Conservation (phyloP, 2,113 vertebrate genomes). For the Osmerus mordax region DNA sequence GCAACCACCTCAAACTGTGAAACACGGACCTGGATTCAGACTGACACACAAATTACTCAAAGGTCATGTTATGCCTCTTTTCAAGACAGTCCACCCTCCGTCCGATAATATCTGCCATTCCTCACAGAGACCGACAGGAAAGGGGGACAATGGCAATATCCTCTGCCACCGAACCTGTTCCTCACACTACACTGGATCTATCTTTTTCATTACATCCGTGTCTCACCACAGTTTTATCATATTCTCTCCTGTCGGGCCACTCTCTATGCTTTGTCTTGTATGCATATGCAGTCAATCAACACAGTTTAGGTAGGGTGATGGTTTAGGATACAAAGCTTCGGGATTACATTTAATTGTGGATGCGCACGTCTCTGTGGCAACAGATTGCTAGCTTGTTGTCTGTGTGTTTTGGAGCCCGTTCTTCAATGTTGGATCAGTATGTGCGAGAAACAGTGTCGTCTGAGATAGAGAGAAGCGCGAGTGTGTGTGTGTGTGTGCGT, state of each 20-base stretch:
- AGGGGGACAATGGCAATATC: constrained; percentile 26
- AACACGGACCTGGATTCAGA: constrained; percentile 48
- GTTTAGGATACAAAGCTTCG: constrained; percentile 48
- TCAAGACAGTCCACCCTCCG: constrained; percentile 34
- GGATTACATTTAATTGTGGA: constrained; percentile 66
- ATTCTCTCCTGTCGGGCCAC: neutral
- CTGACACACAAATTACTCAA: constrained; percentile 56
- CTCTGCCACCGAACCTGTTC: constrained; percentile 13
- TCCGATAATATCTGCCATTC: constrained; percentile 46
- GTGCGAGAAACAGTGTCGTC: no score
- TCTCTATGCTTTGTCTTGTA: constrained; percentile 24
- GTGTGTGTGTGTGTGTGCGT: neutral
- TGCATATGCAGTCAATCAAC: constrained; percentile 40
- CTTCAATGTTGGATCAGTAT: constrained; percentile 39
- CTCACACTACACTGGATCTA: neutral
- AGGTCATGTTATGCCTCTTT: constrained; percentile 59
- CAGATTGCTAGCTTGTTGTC: constrained; percentile 64
- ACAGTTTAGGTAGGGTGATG: constrained; percentile 32
- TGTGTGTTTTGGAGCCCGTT: constrained; percentile 49
- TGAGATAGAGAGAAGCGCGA: neutral
- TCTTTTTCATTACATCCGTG: neutral
- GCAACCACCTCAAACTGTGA: constrained; percentile 42
- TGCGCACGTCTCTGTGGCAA: constrained; percentile 60
- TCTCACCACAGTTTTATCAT: neutral
- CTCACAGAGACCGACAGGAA: constrained; percentile 25